Evolutionary conservation across 2,113 vertebrate genomes (phyloP), one percentile per base, ranked within the genome.

Genomic region (Budorcas taxicolor): DNA sequence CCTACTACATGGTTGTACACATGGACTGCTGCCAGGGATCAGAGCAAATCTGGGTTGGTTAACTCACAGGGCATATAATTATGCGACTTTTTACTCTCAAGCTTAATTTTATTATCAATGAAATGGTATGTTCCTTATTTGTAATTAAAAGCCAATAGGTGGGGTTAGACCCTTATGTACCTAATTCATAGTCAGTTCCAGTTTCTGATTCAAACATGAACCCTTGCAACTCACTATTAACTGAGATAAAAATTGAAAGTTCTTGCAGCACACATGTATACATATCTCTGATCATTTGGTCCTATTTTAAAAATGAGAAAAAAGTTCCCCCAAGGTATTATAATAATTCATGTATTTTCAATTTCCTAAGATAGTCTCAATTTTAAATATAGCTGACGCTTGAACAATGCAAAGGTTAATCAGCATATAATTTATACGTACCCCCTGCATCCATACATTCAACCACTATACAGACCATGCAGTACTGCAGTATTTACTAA

Each of bases 151-250:
- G 31, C 47, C 91, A 96, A 67, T 1, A 86, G 17, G 36, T 33
- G 7, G 60, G 13, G 80, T 93, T 23, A 95, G 47, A 81, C 50
- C 6, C 45, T 90, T 43, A 95, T 43, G 33, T 58, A 15, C 15
- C 17, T 93, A 58, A 50, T 17, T 94, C 58, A 60, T 3, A 33
- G 60, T 96, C 57, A 88, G 64, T 82, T 94, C 36, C 58, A 92
- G 85, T 87, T 83, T 85, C 23, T 97, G n/a, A 96, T 85, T 71
- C 58, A 94, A 97, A 50, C 82, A 97, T 15, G 50, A 58, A 67
- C 40, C 23, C 21, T 45, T 60, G 13, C 11, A 96, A 81, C 23
- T 74, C 36, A 92, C 6, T 33, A 21, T 64, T 78, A 67, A 88
- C 0, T 80, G 23, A 50, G 87, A 76, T 13, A 23, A 12, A 21